Conservation (phyloP, 1,140 invertebrate species). For the Ganaspis sp. region DNA sequence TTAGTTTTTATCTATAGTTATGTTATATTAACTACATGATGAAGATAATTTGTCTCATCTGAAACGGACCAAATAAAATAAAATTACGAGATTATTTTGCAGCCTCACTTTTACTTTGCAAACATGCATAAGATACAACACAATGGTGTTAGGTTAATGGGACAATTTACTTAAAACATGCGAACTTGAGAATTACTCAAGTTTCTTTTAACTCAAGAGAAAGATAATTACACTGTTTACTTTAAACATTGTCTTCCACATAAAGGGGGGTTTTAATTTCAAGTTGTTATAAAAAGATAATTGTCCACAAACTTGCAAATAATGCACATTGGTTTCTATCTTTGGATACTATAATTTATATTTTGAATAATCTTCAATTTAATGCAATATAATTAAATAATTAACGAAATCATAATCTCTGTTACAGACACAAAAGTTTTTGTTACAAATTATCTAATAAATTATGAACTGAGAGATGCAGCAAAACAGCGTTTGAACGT, state of each 20-base stretch:
- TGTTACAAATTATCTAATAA: neutral
- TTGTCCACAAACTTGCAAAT: too few species aligned
- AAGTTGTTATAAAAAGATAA: too few species aligned
- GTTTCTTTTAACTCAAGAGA: neutral
- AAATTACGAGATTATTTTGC: neutral
- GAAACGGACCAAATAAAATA: neutral
- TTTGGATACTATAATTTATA: too few species aligned
- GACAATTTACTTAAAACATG: neutral
- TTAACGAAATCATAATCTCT: neutral
- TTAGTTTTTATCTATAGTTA: neutral
- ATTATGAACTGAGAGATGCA: neutral
- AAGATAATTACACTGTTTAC: neutral
- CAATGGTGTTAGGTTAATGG: neutral
- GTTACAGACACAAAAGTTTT: neutral
- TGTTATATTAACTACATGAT: neutral
- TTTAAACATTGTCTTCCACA: too few species aligned
- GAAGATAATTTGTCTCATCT: neutral
- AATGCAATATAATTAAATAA: neutral
- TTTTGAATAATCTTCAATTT: too few species aligned
- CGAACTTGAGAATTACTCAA: too few species aligned
- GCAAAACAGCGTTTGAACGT: neutral
- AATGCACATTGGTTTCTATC: too few species aligned
- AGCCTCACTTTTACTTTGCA: conserved; percentile 12
- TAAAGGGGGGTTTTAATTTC: too few species aligned
- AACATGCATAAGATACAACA: conserved; percentile 13